Evolutionary conservation across 1,140 invertebrate genomes (phyloP), one percentile per base, ranked within the genome.

Genomic region (Heterodera carotae): DNA sequence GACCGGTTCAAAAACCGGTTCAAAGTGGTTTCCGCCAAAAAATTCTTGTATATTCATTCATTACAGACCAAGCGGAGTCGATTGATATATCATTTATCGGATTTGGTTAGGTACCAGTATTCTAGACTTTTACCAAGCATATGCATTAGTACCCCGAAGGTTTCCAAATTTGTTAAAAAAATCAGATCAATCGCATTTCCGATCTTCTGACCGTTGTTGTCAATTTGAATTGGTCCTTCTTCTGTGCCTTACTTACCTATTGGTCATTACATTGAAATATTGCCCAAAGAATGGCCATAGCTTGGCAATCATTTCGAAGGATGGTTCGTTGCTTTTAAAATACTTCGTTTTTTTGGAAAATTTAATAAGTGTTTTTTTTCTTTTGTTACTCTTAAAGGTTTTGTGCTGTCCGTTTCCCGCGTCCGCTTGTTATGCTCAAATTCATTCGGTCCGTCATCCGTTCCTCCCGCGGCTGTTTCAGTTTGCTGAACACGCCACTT

Each of bases 201-300:
- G 75, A 74, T 59, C 75, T 81, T 8, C 43, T 18, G 75, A 98
- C 89, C 93, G 96, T 83, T 99, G 97, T 96, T 98, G 95, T 89
- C 94, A 97, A 90, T 99, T 99, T 90, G 97, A 99, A 90, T 93
- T 94, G 18, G 92, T 92, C 60, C 98, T 99, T 96, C 94, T 98
- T 34, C 92, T 98, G 84, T 97, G 96, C 86, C 90, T 3, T 98
- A 95, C 94, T 91, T 95, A 22, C 98, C 96, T 4, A 92, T 98
- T 29, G 92, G 97, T 22, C 96, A 99, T 90, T 93, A 33, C 43
- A 72, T 39, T 48, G 82, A 89, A 90, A 77, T 88, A 27, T 29
- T 79, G 27, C 33, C 79, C 33, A 69, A 34, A 53, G 29, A 39
- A 39, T 78, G 73, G 29, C 82, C 81, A 15, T 22, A 31, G n/a